Evolutionary conservation across 2,888 invertebrate species (phyloP), one percentile per base, ranked within the genome.

Genomic region (Trachelus tabidus): DNA sequence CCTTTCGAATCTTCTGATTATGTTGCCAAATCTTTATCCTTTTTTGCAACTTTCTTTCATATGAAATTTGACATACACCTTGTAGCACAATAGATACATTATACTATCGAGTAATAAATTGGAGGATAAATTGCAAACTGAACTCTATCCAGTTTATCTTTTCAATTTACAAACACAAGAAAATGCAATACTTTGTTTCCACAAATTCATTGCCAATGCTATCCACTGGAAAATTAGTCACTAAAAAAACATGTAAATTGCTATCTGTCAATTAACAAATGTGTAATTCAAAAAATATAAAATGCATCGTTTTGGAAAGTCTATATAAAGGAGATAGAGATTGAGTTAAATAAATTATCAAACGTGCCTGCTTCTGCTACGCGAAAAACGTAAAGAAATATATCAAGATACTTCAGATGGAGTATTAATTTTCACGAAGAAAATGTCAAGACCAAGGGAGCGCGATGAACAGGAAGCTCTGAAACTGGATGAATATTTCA

Each of bases 401-500:
- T 33, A 31, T 71, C 69, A 33, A 56, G 31, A 31, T 31, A 34
- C 31, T 34, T 15, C 71, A 34, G 31, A 71, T 34, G 71, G 71
- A 71, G 34, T 31, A 34, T 71, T 34, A 71, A 33, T 71, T 31
- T 71, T 33, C 12, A 34, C 71, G 68, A 69, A 30, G n/a, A 76
- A 33, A 40, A 87, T 89, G 89, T 82, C 81, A 78, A 85, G 80
- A 81, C 77, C 79, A 77, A 81, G 79, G 69, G 83, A 85, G 80
- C 83, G 79, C 12, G 83, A 86, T 77, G 86, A 87, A 75, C 84
- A 85, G 75, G 86, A 87, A 73, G 82, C 82, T 34, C 78, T 85
- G 23, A 85, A 85, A 78, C 80, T 89, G 77, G 90, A 90, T 40
- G 87, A 88, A 79, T 77, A 79, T 34, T 90, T 87, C 75, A 88